These are phyloP conservation scores for Ptychochromis oligacanthus DNA, from an alignment of 2,113 vertebrate species.

Conservation along the genomic window DNA sequence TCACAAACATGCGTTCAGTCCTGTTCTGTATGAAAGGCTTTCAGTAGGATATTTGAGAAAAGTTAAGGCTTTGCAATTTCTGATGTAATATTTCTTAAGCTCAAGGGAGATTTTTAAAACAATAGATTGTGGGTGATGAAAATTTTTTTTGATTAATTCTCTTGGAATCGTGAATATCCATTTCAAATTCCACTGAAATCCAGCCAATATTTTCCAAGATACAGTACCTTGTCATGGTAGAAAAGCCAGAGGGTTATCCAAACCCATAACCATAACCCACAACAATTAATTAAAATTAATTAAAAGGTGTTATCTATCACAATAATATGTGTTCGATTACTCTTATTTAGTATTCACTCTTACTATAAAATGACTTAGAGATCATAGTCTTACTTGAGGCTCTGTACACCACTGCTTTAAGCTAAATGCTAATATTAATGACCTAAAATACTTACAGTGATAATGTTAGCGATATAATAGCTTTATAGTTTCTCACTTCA, in stretches of 20 bases:
- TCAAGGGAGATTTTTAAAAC: background rate
- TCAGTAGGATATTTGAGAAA: background rate
- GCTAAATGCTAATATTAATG: background rate
- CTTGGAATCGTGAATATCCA: background rate
- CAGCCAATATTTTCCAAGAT: background rate
- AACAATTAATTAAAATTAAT: no score
- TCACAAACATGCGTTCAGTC: constrained; percentile 58
- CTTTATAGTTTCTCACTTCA: background rate
- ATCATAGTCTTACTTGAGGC: background rate
- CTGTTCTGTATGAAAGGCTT: constrained; percentile 25
- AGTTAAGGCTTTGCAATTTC: background rate
- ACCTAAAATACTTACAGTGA: background rate
- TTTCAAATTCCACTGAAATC: background rate
- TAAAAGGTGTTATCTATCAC: background rate
- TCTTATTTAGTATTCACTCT: background rate
- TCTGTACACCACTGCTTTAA: background rate
- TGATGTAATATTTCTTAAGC: background rate
- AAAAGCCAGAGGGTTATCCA: background rate
- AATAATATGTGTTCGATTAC: background rate
- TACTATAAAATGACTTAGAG: background rate
- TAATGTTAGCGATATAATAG: background rate
- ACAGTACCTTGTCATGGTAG: background rate
- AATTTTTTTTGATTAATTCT: no score
- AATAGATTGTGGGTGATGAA: no score
- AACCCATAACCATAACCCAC: no score